Evolutionary conservation across 2,888 invertebrate genomes (phyloP).

Genomic region (Spisula solida): DNA sequence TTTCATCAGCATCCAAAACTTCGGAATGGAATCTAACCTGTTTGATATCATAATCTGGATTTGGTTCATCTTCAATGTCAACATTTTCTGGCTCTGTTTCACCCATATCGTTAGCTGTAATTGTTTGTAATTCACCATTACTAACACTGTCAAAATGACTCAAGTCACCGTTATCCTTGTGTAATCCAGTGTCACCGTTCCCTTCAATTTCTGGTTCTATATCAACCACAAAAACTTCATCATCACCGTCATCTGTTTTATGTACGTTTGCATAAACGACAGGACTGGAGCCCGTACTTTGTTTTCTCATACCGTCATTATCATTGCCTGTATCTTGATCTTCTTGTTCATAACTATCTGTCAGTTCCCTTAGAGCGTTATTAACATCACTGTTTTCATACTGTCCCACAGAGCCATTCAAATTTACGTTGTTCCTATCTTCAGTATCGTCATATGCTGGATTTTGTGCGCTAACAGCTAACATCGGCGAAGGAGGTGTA

Average conservation of each 20-base stretch:
- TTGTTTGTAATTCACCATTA: not conserved
- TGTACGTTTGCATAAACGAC: slow-evolving; percentile 30
- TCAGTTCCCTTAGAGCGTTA: not conserved
- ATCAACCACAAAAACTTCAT: slow-evolving; percentile 37
- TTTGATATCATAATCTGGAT: slow-evolving; percentile 79
- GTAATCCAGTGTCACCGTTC: not conserved
- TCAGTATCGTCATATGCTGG: not conserved
- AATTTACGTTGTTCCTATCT: not conserved
- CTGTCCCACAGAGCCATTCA: not conserved
- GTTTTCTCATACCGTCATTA: not conserved
- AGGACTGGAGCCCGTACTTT: not conserved
- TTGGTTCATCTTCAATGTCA: slow-evolving; percentile 70
- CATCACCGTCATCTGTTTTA: not conserved
- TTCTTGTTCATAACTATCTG: slow-evolving; percentile 36
- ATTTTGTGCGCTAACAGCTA: slow-evolving; percentile 1
- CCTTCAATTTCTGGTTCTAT: slow-evolving; percentile 18
- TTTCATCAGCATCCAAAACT: slow-evolving; percentile 71
- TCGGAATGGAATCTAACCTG: slow-evolving; percentile 76
- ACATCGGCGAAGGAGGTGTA: not conserved
- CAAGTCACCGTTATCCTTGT: slow-evolving; percentile 5
- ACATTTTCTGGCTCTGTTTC: not conserved
- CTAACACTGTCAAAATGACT: slow-evolving; percentile 32
- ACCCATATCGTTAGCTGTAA: not conserved
- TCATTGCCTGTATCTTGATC: not conserved
- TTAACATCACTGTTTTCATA: slow-evolving; percentile 27